Evolutionary conservation across 2,797 vertebrate genomes (phyloP).

Genomic region (Atherinosoma microstoma): DNA sequence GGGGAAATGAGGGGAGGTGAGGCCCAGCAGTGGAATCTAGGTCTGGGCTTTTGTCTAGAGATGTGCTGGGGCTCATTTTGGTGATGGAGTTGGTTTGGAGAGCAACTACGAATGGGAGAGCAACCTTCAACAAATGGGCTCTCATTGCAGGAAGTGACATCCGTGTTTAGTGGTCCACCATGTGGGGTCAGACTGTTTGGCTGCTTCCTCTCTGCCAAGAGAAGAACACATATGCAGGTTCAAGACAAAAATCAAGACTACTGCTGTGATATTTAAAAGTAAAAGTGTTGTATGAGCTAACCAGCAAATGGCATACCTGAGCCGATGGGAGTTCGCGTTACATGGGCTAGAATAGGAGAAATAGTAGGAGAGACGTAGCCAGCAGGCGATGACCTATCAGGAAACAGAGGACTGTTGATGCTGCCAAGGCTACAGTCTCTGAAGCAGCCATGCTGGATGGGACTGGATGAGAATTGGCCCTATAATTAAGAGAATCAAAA

Average conservation of each 20-base stretch:
- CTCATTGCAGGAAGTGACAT: constrained; percentile 75
- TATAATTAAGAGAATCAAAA: constrained; percentile 52
- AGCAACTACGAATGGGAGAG: constrained; percentile 92
- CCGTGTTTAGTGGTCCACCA: constrained; percentile 71
- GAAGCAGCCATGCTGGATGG: constrained; percentile 88
- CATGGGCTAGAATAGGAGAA: constrained; percentile 88
- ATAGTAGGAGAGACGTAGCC: constrained; percentile 85
- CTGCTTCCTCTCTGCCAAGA: constrained; percentile 84
- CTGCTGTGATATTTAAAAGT: background rate
- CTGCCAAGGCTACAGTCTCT: constrained; percentile 92
- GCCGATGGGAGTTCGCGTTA: constrained; percentile 81
- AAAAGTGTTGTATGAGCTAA: background rate
- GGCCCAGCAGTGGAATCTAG: constrained; percentile 76
- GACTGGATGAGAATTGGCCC: constrained; percentile 98
- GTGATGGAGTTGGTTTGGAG: constrained; percentile 78
- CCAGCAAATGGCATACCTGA: constrained; percentile 80
- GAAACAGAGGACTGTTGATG: constrained; percentile 86
- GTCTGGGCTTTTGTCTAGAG: constrained; percentile 66
- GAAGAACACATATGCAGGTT: background rate
- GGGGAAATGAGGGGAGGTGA: constrained; percentile 84
- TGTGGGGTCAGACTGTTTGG: constrained; percentile 85
- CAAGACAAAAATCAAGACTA: background rate
- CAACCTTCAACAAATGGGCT: constrained; percentile 94
- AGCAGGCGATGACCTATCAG: constrained; percentile 83
- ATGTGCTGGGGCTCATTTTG: constrained; percentile 63